These are phyloP conservation scores for Artibeus lituratus DNA, from an alignment of 2,797 vertebrate species.

Conservation along the genomic window DNA sequence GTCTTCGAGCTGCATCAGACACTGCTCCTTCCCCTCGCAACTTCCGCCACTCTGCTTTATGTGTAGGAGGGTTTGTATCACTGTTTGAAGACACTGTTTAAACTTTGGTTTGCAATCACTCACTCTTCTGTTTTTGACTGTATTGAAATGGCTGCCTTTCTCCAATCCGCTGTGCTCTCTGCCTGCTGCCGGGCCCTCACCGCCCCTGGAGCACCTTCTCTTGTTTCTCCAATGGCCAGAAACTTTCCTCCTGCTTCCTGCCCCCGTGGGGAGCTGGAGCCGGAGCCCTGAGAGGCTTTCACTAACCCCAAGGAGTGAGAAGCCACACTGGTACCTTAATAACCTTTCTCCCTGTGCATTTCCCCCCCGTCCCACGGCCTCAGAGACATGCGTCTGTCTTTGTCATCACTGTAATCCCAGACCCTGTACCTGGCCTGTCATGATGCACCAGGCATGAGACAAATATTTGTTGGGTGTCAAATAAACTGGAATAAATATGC, in stretches of 20 bases:
- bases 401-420: not conserved
- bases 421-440: not conserved
- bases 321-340: not conserved
- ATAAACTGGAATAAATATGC: not conserved
- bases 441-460: not conserved
- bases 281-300: not conserved
- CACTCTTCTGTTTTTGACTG: not conserved
- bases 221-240: not conserved
- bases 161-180: not conserved
- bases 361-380: rapidly evolving
- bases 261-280: not conserved
- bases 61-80: not conserved
- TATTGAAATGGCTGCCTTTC: not conserved
- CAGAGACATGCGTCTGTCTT: not conserved
- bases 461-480: not conserved
- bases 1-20: not conserved
- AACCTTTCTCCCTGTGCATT: not conserved
- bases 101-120: not conserved
- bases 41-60: not conserved
- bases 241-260: not conserved
- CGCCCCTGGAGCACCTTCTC: not conserved
- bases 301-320: not conserved
- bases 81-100: not conserved
- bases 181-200: not conserved
- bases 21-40: not conserved